Base-by-base conservation (phyloP, 2,888 invertebrate species). In the Xanthostigma xanthostigma region DNA sequence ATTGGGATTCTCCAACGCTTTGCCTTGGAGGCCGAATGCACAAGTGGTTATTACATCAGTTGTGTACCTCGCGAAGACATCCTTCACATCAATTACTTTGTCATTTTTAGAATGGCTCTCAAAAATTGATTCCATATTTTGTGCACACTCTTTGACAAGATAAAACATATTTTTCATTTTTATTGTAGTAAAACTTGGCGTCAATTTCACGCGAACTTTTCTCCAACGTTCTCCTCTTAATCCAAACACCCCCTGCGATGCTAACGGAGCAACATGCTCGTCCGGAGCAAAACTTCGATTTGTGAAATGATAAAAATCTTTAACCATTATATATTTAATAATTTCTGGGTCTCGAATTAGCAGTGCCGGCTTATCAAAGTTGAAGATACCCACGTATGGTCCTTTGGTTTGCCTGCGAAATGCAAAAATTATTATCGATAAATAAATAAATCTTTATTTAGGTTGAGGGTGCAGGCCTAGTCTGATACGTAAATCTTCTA, bases 161-260 rank as follows among this genome's bases (percentile, higher is more conserved):
- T 65, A 64, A 33, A 71, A 64, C 74, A 76, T 74, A 40, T 58
- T 61, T 56, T 70, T 75, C 48, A 78, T 60, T 58, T 75, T 77
- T 14, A 72, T 73, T 2, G 70, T 66, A 1, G 75, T 72, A 55
- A 77, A 71, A 0, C 71, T 69, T 0, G 75, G 75, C 0, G 73
- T 69, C 35, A 76, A 58, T 53, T 73, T 73, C 1, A 65, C 56
- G 27, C 78, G 62, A 12, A 74, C 56, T 36, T 61, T 62, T 55
- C 69, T 73, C 78, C 77, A 78, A 2, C 67, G 65, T 0, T 69
- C 67, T 48, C 70, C 71, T 50, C 67, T 68, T 47, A 70, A 54
- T 2, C 67, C 63, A 51, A 74, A 63, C 44, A 71, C 53, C 54
- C 67, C 63, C 47, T 65, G 64, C 53, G 64, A 60, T 2, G 64